Conservation (phyloP, 2,888 invertebrate species). For the Tenthredo notha region DNA sequence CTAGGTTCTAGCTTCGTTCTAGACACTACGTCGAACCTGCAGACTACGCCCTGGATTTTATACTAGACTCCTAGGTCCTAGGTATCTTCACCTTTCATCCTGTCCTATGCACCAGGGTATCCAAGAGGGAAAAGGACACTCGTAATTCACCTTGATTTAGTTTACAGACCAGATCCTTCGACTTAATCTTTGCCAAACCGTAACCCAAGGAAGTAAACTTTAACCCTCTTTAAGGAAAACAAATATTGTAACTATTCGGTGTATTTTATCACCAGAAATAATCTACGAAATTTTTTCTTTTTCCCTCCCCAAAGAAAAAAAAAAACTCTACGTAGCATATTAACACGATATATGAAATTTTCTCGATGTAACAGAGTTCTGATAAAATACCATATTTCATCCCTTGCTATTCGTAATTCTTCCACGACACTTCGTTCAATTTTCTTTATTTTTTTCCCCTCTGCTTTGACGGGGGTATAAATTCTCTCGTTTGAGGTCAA, state of each 20-base stretch:
- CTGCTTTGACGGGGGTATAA: neutral
- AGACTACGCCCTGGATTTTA: neutral
- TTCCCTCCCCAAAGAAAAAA: neutral
- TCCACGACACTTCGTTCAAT: neutral
- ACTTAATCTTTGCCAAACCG: slow-evolving; percentile 21
- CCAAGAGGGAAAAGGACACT: neutral
- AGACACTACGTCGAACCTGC: neutral
- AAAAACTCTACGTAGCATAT: too few relatives aligned
- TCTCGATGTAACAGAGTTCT: too few relatives aligned
- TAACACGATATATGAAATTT: too few relatives aligned
- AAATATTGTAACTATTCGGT: neutral
- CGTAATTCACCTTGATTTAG: slow-evolving; percentile 43
- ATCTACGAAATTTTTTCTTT: neutral
- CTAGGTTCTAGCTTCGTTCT: neutral
- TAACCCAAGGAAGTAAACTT: slow-evolving; percentile 42
- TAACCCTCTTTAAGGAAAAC: neutral
- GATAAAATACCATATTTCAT: too few relatives aligned
- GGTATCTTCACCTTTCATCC: neutral
- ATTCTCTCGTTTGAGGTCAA: neutral
- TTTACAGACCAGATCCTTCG: slow-evolving; percentile 27
- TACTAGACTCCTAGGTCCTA: neutral
- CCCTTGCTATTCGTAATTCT: neutral
- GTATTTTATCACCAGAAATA: neutral
- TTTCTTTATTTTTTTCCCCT: neutral
- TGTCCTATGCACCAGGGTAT: neutral